Percentiles rank a stretch among this genome's conserved stretches.
These are phyloP conservation scores for Carollia perspicillata DNA, from an alignment of 2,113 vertebrate species.

Conservation along the genomic window DNA sequence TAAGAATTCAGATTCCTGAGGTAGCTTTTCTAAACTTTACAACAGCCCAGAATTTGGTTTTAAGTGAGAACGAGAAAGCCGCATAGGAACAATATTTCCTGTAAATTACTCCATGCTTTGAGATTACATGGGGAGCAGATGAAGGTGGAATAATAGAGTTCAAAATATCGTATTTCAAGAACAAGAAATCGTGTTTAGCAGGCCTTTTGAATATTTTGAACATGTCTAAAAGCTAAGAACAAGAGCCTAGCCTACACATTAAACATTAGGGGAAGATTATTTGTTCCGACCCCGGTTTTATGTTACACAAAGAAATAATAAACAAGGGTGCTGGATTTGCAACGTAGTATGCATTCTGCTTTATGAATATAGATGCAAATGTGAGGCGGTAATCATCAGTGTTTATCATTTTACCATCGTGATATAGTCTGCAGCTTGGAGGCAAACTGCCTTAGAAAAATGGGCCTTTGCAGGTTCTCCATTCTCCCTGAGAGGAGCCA, in stretches of 20 bases:
- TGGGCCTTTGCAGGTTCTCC: neutral
- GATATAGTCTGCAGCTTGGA: constrained; percentile 62
- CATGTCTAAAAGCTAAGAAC: constrained; percentile 66
- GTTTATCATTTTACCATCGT: constrained; percentile 72
- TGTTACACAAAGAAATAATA: constrained; percentile 72
- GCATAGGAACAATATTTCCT: constrained; percentile 72
- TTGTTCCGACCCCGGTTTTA: constrained; percentile 46
- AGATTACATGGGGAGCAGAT: constrained; percentile 69
- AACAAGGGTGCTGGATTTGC: constrained; percentile 52
- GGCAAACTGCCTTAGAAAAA: constrained; percentile 72
- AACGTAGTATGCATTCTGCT: constrained; percentile 42
- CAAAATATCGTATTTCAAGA: constrained; percentile 70
- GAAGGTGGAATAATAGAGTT: constrained; percentile 71
- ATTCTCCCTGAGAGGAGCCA: constrained; percentile 52
- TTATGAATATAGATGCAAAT: constrained; percentile 70
- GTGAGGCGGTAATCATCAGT: constrained; percentile 40
- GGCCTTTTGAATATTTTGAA: constrained; percentile 61
- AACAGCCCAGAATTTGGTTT: constrained; percentile 61
- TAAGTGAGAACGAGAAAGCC: constrained; percentile 64
- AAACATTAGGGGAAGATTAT: constrained; percentile 69
- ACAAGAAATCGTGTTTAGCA: constrained; percentile 71
- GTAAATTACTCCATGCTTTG: constrained; percentile 67
- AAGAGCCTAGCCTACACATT: constrained; percentile 73
- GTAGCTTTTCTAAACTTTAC: constrained; percentile 57
- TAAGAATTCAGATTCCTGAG: constrained; percentile 57